Evolutionary conservation across 2,888 invertebrate species (phyloP).

Genomic region (Falcaria lacertinaria): DNA sequence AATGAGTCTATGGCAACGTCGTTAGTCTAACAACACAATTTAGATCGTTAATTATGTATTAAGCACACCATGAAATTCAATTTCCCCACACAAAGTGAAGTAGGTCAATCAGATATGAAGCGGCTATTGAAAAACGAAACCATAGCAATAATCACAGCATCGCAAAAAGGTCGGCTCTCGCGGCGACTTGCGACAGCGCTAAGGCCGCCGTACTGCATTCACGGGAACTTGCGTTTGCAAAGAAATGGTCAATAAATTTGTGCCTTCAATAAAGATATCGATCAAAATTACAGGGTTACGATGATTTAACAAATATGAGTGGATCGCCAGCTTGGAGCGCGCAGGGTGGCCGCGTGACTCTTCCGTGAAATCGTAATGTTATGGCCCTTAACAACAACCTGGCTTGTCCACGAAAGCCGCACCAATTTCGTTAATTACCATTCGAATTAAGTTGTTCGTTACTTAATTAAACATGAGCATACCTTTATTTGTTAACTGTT

Average conservation of each 20-base stretch:
- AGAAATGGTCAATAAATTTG: conserved; percentile 77
- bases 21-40: background rate
- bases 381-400: conserved; percentile 67
- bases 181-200: conserved; percentile 60
- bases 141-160: conserved; percentile 64
- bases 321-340: conserved; percentile 56
- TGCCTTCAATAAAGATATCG: conserved; percentile 77
- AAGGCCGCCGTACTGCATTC: conserved; percentile 63
- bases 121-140: conserved; percentile 75
- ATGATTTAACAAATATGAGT: conserved; percentile 77
- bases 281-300: conserved; percentile 78
- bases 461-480: conserved; percentile 59
- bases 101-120: conserved; percentile 72
- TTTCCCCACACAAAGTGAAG: conserved; percentile 64
- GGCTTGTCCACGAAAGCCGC: conserved; percentile 55
- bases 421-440: conserved; percentile 68
- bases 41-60: conserved; percentile 16
- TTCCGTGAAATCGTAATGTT: conserved; percentile 72
- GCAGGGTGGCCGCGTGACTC: conserved; percentile 66
- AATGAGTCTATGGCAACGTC: background rate
- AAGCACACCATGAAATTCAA: conserved; percentile 56
- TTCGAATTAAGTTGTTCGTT: conserved; percentile 54
- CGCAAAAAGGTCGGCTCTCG: conserved; percentile 56
- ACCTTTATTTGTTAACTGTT: conserved; percentile 56
- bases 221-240: conserved; percentile 65